Base-by-base conservation (phyloP, 2,797 vertebrate species). In the Lindbergichthys nudifrons region DNA sequence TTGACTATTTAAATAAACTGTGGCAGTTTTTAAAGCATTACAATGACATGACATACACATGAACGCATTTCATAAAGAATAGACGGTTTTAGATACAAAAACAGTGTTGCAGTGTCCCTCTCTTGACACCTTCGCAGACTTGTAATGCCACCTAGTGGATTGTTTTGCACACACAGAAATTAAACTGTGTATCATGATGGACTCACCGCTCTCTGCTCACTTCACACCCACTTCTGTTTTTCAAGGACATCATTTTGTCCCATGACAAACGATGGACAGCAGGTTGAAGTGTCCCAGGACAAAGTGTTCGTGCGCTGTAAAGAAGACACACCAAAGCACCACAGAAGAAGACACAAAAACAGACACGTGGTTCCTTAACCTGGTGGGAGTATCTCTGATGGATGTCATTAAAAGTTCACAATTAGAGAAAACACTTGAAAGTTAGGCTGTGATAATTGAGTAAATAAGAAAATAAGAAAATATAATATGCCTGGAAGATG, bases 271-370 rank as follows among this genome's bases (percentile, higher is more conserved):
- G 93, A 95, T 0, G 92, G 91, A 5, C 46, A 92, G 39, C 93
- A 91, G 7, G 83, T 98, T n/a, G 89, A 95, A 76, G 92, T 90
- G 6, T 92, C 87, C 1, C 92, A 96, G 66, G 94, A 96, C 72
- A 96, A 96, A 89, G 92, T 88, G 30, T 97, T 97, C 72, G 95
- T 98, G 69, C 95, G 93, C 69, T 99, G 97, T 68, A 83, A 95
- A 67, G 79, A 86, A 5, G 72, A 86, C 0, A 53, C 10, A 10
- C 4, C 65, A 16, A 90, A 64, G 47, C 67, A 64, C 30, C 82
- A 50, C 26, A 81, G 81, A 60, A 90, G 84, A 75, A 86, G 72
- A 36, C 70, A 47, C 66, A 72, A 39, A 63, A 21, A 50, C 3
- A 36, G 57, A 77, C 60, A 18, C 4, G 3, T 45, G 16, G 30